A percentile compares a stretch with the other conserved stretches of the same genome.
phyloP scores from a whole-genome alignment of 2,113 vertebrate species.

The Eonycteris spelaea region DNA sequence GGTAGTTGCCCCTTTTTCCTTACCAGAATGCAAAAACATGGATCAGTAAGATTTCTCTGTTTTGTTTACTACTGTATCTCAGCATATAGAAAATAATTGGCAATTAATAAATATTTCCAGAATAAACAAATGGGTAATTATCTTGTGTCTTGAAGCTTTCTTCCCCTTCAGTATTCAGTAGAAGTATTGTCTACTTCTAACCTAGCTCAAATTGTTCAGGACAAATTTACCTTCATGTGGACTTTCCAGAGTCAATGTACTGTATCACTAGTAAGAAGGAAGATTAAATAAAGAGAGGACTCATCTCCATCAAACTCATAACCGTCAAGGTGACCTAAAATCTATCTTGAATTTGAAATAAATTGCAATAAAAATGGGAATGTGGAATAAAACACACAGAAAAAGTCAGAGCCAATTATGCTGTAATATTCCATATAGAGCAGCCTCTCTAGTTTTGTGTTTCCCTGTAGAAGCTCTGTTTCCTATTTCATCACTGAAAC shows the following conservation, averaged over 20 bases:
- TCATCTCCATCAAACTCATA: neutral
- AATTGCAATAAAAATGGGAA: neutral
- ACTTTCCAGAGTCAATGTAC: neutral
- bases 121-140: neutral
- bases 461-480: rapidly evolving
- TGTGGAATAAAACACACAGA: neutral
- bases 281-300: neutral
- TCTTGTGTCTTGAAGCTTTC: neutral
- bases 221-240: neutral
- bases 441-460: neutral
- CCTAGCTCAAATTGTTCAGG: neutral
- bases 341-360: neutral
- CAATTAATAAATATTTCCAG: neutral
- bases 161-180: neutral
- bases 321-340: neutral
- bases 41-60: neutral
- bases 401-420: rapidly evolving
- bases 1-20: neutral
- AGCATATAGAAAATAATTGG: neutral
- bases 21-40: neutral
- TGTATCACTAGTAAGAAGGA: neutral
- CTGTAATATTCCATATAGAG: neutral
- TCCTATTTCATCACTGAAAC: neutral
- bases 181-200: neutral
- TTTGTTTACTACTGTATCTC: neutral